A percentile compares a stretch with the other conserved stretches of the same genome.
These are phyloP conservation scores for Dolichopus griseipennis DNA, from an alignment of 2,888 invertebrate genomes.

Conservation along the genomic window DNA sequence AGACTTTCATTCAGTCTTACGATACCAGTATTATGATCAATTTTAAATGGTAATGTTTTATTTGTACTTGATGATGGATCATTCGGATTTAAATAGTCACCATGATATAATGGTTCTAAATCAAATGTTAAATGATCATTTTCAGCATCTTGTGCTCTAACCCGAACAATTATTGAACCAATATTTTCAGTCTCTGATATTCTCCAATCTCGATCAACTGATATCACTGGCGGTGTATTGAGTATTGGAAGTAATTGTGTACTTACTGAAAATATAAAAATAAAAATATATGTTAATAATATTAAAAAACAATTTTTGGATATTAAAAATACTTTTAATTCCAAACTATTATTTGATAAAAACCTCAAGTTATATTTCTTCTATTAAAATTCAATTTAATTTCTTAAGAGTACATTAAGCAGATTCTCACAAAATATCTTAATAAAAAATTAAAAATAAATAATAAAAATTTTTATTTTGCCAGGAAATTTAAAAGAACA, in stretches of 20 bases:
- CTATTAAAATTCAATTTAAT: no score
- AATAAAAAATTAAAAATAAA: no score
- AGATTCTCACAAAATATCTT: no score
- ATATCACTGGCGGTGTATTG: constrained; percentile 55
- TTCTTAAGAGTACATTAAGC: no score
- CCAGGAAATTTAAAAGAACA: no score
- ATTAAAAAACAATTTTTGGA: no score
- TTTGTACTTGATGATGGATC: constrained; percentile 22
- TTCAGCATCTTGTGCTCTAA: constrained; percentile 58
- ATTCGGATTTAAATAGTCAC: constrained; percentile 27
- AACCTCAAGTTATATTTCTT: no score
- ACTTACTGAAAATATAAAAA: constrained; percentile 7
- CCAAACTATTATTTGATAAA: no score
- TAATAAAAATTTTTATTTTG: no score
- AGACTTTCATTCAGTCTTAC: constrained; percentile 73
- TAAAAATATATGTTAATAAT: not conserved
- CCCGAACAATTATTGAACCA: constrained; percentile 63
- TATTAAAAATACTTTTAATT: no score
- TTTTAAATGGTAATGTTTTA: constrained; percentile 58
- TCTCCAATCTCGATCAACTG: constrained; percentile 65
- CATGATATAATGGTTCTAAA: constrained; percentile 52
- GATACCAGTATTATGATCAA: constrained; percentile 64
- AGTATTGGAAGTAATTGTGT: constrained; percentile 22
- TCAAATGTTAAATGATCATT: constrained; percentile 57
- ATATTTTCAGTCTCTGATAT: constrained; percentile 61